Evolutionary conservation across 53 echinoderm and acorn worm genomes (phyloP).

Genomic region (Crossaster papposus): DNA sequence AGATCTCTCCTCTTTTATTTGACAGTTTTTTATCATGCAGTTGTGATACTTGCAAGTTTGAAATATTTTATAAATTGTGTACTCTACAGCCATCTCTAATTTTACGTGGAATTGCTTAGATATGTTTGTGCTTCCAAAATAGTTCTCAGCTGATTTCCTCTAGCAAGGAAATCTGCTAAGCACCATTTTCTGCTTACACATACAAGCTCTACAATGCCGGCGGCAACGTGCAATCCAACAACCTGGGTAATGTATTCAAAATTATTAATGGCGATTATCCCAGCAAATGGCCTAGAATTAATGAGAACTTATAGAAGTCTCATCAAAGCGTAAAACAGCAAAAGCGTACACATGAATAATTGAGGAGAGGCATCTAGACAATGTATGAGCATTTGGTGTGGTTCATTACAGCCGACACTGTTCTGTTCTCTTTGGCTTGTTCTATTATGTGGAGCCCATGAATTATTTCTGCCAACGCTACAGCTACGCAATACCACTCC

Average conservation of each 20-base stretch:
- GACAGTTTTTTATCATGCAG: too few relatives aligned
- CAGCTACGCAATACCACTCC: not conserved
- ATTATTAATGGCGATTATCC: slow-evolving; percentile 36
- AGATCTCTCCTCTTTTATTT: too few relatives aligned
- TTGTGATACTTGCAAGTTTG: too few relatives aligned
- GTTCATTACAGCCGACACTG: not conserved
- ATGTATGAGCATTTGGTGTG: not conserved
- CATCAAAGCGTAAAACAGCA: slow-evolving; percentile 37
- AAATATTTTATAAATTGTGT: too few relatives aligned
- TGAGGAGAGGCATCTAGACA: not conserved
- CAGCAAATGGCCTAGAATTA: slow-evolving; percentile 40
- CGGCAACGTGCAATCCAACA: too few relatives aligned
- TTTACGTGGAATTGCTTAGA: too few relatives aligned
- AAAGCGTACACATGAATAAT: slow-evolving; percentile 22
- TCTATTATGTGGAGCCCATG: not conserved
- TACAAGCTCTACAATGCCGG: not conserved
- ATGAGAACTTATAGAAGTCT: slow-evolving; percentile 13
- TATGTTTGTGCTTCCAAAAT: too few relatives aligned
- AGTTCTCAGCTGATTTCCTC: too few relatives aligned
- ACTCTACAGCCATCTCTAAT: too few relatives aligned
- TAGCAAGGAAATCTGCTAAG: too few relatives aligned
- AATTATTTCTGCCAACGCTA: slow-evolving; percentile 33
- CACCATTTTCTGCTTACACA: too few relatives aligned
- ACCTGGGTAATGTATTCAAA: not conserved
- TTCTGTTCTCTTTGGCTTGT: not conserved